A percentile compares a stretch with the other conserved stretches of the same genome.
phyloP scores from a whole-genome alignment of 2,888 invertebrate genomes.

The Sphaerophoria rueppellii region DNA sequence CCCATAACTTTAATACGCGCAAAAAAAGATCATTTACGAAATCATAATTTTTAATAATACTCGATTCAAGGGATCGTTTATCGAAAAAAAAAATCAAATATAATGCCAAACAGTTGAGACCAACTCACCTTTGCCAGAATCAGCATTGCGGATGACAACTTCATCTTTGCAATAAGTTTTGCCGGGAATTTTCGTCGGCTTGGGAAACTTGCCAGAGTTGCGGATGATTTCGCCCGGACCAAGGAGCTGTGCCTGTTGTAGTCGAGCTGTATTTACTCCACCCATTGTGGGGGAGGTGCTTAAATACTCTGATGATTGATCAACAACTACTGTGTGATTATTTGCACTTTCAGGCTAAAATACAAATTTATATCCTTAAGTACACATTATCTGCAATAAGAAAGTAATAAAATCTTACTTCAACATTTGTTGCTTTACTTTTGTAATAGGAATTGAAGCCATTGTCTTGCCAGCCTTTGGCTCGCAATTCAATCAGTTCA shows the following conservation, averaged over 20 bases:
- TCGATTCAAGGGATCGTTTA: constrained; percentile 7
- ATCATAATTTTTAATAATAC: constrained; percentile 52
- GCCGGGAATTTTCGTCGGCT: constrained; percentile 94
- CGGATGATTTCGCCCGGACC: constrained; percentile 93
- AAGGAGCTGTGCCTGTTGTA: constrained; percentile 83
- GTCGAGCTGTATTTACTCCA: constrained; percentile 79
- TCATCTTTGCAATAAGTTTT: constrained; percentile 98
- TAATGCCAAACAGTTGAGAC: not conserved
- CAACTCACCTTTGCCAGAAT: constrained; percentile 94
- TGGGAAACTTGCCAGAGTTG: constrained; percentile 93
- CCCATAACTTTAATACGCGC: constrained; percentile 92
- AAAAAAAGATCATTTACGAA: constrained; percentile 60
- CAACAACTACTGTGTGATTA: constrained; percentile 74
- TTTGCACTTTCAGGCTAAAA: constrained; percentile 74
- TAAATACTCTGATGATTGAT: constrained; percentile 82
- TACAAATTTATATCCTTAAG: not conserved
- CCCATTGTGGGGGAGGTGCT: constrained; percentile 83
- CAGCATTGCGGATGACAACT: constrained; percentile 96
- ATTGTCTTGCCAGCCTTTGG: constrained; percentile 94
- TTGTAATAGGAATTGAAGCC: constrained; percentile 93
- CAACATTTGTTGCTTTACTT: constrained; percentile 86
- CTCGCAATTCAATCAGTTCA: constrained; percentile 95
- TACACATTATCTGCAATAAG: not conserved
- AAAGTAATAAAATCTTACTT: constrained; percentile 76
- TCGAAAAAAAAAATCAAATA: not conserved